These are phyloP conservation scores for Drosophila anceps DNA, from an alignment of 2,888 invertebrate species.

Conservation along the genomic window DNA sequence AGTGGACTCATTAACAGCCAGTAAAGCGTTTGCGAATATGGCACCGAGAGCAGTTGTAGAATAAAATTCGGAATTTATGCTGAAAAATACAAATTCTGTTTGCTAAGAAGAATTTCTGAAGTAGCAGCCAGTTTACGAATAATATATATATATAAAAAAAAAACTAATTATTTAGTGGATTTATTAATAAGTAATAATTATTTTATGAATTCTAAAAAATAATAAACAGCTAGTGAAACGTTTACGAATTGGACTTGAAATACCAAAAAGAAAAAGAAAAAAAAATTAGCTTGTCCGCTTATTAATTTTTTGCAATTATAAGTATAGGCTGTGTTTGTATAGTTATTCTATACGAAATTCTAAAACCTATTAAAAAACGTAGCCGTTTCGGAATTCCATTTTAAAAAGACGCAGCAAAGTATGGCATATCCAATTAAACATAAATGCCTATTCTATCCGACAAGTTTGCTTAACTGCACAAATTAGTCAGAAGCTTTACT, in stretches of 20 bases:
- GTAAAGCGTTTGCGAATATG: not conserved
- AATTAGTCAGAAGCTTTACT: constrained; percentile 23
- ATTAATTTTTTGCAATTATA: too few species aligned
- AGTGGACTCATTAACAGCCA: not conserved
- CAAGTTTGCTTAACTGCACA: constrained; percentile 8
- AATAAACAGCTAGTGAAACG: too few species aligned
- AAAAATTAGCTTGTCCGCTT: too few species aligned
- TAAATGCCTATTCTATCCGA: not conserved
- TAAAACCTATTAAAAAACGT: not conserved
- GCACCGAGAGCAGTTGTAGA: not conserved
- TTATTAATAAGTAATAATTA: too few species aligned
- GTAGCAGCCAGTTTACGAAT: not conserved
- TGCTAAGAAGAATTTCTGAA: not conserved
- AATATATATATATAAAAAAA: too few species aligned
- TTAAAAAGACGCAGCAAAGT: not conserved
- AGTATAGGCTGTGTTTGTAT: too few species aligned
- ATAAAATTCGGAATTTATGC: too few species aligned
- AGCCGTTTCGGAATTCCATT: not conserved
- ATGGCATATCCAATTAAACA: not conserved
- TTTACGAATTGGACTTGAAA: too few species aligned
- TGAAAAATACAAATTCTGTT: not conserved
- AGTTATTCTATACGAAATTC: not conserved
- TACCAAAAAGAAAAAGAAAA: too few species aligned
- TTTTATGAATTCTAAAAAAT: too few species aligned
- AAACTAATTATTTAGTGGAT: too few species aligned